Percentiles rank a stretch among this genome's conserved stretches.
These are phyloP conservation scores for Malurus melanocephalus DNA, from an alignment of 2,113 vertebrate species.

Conservation along the genomic window DNA sequence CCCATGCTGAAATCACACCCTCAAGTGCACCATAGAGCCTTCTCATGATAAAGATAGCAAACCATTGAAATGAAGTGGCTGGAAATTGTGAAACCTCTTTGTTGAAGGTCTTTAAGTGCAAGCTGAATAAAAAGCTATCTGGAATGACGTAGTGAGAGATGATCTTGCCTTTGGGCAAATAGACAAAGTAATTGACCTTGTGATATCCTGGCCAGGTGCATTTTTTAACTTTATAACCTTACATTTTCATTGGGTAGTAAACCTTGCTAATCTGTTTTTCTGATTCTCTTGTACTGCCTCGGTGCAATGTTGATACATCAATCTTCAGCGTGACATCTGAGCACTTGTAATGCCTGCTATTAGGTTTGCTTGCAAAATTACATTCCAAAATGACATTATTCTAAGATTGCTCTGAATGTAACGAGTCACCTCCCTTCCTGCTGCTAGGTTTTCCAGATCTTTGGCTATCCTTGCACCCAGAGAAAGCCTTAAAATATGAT, in stretches of 20 bases:
- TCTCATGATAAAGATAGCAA: background rate
- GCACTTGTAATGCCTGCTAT: background rate
- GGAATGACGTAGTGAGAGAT: background rate
- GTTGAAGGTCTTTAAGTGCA: background rate
- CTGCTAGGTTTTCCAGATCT: background rate
- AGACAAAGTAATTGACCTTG: conserved; percentile 15
- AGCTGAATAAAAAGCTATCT: background rate
- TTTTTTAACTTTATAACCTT: background rate
- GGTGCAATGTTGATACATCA: background rate
- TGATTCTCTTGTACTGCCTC: background rate
- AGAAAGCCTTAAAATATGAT: background rate
- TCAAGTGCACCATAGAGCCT: background rate
- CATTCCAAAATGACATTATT: conserved; percentile 12
- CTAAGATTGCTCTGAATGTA: background rate
- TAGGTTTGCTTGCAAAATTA: conserved; percentile 1
- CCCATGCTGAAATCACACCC: background rate
- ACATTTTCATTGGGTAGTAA: background rate
- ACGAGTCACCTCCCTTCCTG: background rate
- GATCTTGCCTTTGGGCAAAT: background rate
- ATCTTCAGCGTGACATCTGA: background rate
- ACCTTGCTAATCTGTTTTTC: conserved; percentile 6
- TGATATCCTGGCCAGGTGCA: background rate
- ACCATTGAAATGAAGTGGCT: background rate
- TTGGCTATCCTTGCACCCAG: background rate
- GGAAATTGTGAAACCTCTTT: background rate